Evolutionary conservation across 2,113 vertebrate species (phyloP), one percentile per base, ranked within the genome.

Genomic region (Tragulus kanchil): DNA sequence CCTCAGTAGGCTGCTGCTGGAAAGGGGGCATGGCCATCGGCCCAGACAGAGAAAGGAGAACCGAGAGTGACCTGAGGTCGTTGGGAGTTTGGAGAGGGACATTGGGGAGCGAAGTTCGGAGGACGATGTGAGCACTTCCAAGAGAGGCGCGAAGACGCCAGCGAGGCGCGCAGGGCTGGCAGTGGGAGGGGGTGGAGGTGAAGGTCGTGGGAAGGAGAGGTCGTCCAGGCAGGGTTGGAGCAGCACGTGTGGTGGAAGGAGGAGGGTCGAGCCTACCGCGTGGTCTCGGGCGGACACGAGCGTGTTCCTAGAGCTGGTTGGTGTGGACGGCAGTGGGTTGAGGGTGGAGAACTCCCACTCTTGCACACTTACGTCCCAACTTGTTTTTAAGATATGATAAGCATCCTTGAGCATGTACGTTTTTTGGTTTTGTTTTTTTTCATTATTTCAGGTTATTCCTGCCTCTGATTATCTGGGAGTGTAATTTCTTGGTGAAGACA

Each of bases 101-200:
- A 1, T 42, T 31, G 9, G 17, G 45, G 4, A 36, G 3, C 0
- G 28, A 28, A 23, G n/a, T 19, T n/a, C 42, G 5, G 12, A 13
- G 5, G 14, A 3, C 8, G 6, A 10, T 7, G 19, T 50, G 82
- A 45, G 52, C 28, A 7, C n/a, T 73, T 61, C 42, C 4, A 14
- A 42, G 56, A 73, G 64, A 52, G 52, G 59, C 7, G 1, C 64
- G 36, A 25, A 56, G 16, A 58, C 6, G 45, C 77, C 23, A 5
- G 71, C 2, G 7, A 81, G 67, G 23, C 6, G 17, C 14, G 3
- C 75, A 23, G 59, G 8, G 5, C 13, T 7, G 26, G 64, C 21
- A 8, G 45, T 1, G 17, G 58, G 13, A 9, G 19, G 11, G 0
- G 1, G 5, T 2, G 6, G 23, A 67, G n/a, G 42, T 0, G 17